Percentiles rank a stretch among this genome's conserved stretches.
Evolutionary conservation across 1,140 invertebrate genomes (phyloP).

Genomic region (Vanessa tameamea): DNA sequence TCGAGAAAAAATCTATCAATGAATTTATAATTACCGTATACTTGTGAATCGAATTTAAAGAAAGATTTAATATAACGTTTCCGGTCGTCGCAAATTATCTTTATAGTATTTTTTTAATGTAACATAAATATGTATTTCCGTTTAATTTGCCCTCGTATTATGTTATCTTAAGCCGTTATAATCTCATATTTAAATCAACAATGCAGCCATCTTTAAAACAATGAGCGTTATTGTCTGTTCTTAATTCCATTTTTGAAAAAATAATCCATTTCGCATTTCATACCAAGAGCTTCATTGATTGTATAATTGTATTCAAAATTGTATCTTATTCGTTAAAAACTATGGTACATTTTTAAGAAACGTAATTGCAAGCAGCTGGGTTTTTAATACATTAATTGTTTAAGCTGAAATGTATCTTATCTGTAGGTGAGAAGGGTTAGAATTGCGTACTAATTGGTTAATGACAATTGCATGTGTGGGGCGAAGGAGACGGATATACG

Average conservation of each 20-base stretch:
- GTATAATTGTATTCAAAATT: constrained; percentile 35
- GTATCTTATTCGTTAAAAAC: constrained; percentile 43
- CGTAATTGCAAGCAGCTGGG: constrained; percentile 52
- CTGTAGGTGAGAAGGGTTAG: constrained; percentile 46
- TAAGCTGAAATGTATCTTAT: constrained; percentile 58
- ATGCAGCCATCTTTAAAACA: constrained; percentile 77
- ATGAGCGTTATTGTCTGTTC: constrained; percentile 78
- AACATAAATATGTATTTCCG: constrained; percentile 17
- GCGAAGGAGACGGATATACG: constrained; percentile 46
- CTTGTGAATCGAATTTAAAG: constrained; percentile 28
- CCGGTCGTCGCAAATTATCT: constrained; percentile 28
- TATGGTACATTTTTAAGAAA: constrained; percentile 38
- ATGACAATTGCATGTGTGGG: constrained; percentile 60
- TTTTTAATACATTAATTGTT: constrained; percentile 51
- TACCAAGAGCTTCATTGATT: constrained; percentile 67
- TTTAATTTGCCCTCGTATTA: constrained; percentile 1
- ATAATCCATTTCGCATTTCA: constrained; percentile 79
- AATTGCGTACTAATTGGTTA: constrained; percentile 66
- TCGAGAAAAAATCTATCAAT: constrained; percentile 27
- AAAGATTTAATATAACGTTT: constrained; percentile 36
- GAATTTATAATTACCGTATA: constrained; percentile 24
- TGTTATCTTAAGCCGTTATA: constrained; percentile 36
- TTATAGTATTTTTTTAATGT: constrained; percentile 23
- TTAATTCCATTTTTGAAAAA: constrained; percentile 81
- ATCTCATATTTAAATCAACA: constrained; percentile 69